These are phyloP conservation scores for Aphidius gifuensis DNA, from an alignment of 1,140 invertebrate species.

Conservation along the genomic window DNA sequence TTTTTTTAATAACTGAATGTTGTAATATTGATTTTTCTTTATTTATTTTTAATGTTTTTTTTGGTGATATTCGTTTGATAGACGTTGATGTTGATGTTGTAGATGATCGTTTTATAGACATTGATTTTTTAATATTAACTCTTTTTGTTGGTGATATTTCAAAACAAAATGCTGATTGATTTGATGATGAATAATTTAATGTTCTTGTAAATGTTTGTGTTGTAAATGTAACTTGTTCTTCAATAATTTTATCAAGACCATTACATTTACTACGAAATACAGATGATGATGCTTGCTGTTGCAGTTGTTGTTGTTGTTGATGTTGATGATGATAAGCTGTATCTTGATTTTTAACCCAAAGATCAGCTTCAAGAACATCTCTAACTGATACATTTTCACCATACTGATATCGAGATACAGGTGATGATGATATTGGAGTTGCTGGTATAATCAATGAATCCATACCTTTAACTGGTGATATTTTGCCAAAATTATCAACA, in stretches of 20 bases:
- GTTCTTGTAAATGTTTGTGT: constrained; percentile 15
- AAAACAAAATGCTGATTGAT: constrained; percentile 27
- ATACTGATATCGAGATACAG: constrained; percentile 18
- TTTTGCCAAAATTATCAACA: constrained; percentile 25
- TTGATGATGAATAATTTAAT: constrained; percentile 9
- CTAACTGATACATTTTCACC: constrained; percentile 26
- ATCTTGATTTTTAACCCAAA: constrained; percentile 31
- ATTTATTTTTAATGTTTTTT: constrained; percentile 27
- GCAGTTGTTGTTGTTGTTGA: too few species aligned
- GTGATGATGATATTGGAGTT: constrained; percentile 26
- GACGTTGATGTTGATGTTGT: not conserved
- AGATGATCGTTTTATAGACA: not conserved
- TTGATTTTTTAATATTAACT: constrained; percentile 27
- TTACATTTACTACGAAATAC: not conserved
- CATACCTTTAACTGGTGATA: not conserved
- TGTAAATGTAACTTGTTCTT: constrained; percentile 16
- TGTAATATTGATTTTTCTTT: constrained; percentile 32
- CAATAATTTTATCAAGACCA: constrained; percentile 17
- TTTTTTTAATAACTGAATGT: constrained; percentile 29
- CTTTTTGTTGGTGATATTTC: constrained; percentile 41
- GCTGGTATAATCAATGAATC: not conserved
- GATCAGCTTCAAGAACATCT: constrained; percentile 40
- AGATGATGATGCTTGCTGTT: not conserved
- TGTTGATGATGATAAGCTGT: too few species aligned
- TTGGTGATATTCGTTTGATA: not conserved